Conservation (phyloP, 2,113 vertebrate genomes). For the Sardina pilchardus region DNA sequence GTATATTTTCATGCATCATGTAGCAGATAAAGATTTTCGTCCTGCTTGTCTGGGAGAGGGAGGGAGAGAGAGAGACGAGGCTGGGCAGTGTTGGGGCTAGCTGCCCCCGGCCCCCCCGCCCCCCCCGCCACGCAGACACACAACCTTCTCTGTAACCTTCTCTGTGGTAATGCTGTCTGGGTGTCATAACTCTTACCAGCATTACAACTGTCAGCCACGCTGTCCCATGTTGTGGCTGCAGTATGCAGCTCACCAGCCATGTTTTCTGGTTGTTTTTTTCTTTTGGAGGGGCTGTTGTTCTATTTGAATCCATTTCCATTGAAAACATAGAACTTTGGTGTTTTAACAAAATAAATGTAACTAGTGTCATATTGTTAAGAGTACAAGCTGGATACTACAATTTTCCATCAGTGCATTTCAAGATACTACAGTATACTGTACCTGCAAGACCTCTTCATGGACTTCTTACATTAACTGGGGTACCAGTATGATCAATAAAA, state of each 20-base stretch:
- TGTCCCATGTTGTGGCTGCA: neutral
- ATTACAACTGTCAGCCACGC: slow-evolving; percentile 6
- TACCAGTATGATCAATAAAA: neutral
- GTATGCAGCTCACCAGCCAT: neutral
- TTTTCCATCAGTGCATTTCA: neutral
- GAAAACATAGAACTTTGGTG: neutral
- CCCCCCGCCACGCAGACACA: neutral
- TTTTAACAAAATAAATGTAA: neutral
- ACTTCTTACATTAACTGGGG: neutral
- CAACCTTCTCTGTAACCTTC: slow-evolving; percentile 14
- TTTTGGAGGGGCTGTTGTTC: neutral
- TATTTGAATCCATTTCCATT: neutral
- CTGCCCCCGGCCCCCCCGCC: neutral
- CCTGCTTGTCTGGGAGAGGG: slow-evolving; percentile 42
- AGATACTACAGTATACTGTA: neutral
- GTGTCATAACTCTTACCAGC: slow-evolving; percentile 45
- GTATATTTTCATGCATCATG: slow-evolving; percentile 95
- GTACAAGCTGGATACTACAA: neutral
- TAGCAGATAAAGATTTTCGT: slow-evolving; percentile 94
- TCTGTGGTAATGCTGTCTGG: slow-evolving; percentile 48
- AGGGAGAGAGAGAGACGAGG: slow-evolving; percentile 21
- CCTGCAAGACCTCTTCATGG: neutral
- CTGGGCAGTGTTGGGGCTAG: neutral
- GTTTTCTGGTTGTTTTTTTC: no score
- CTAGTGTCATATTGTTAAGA: neutral